Conservation (phyloP, 1,140 invertebrate genomes). For the Tachypleus tridentatus region DNA sequence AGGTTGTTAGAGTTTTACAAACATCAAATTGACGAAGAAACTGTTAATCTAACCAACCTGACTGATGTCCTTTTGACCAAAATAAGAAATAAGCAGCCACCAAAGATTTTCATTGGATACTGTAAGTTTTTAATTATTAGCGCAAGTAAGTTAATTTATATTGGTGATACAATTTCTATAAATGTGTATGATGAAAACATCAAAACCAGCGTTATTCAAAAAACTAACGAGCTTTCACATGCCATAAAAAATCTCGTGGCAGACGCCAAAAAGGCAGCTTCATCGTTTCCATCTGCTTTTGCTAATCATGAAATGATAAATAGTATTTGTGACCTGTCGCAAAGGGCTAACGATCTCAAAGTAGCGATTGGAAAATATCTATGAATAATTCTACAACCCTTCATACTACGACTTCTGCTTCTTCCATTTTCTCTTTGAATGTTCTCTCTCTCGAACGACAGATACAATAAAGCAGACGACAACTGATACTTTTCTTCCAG, state of each 20-base stretch:
- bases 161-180: slow-evolving; percentile 79
- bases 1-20: slow-evolving; percentile 75
- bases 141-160: slow-evolving; percentile 82
- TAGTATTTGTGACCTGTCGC: slow-evolving; percentile 66
- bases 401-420: no score
- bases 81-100: slow-evolving; percentile 82
- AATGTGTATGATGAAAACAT: slow-evolving; percentile 41
- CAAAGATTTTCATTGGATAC: slow-evolving; percentile 82
- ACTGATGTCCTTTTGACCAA: slow-evolving; percentile 83
- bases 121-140: slow-evolving; percentile 86
- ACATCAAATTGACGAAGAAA: slow-evolving; percentile 66
- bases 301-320: slow-evolving; percentile 91
- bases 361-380: slow-evolving; percentile 37
- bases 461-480: no score
- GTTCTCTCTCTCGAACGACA: no score
- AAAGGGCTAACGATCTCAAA: slow-evolving; percentile 60
- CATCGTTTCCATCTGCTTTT: slow-evolving; percentile 75
- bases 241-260: slow-evolving; percentile 66
- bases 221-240: slow-evolving; percentile 70
- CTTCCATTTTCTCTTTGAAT: no score
- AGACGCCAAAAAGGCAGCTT: slow-evolving; percentile 76
- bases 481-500: no score
- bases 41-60: slow-evolving; percentile 67
- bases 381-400: no score
- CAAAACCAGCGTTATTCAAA: slow-evolving; percentile 52